Evolutionary conservation across 2,888 invertebrate genomes (phyloP).

Genomic region (Phrixothrix hirtus): DNA sequence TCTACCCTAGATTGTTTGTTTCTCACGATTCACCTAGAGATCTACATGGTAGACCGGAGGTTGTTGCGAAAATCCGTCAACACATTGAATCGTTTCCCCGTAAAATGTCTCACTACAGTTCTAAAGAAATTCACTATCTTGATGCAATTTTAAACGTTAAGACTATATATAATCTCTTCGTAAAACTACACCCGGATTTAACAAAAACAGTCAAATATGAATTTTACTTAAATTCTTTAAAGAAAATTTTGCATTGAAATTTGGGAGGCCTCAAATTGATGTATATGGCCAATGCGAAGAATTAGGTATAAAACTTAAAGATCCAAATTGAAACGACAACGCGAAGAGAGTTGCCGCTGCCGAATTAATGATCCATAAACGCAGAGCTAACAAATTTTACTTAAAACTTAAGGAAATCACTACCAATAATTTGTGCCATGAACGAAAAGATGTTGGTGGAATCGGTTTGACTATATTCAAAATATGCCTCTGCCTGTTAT

Average conservation of each 20-base stretch:
- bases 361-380: conserved; percentile 33
- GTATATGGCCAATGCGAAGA: conserved; percentile 29
- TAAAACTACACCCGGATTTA: conserved; percentile 33
- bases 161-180: conserved; percentile 38
- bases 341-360: conserved; percentile 31
- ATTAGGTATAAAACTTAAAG: conserved; percentile 27
- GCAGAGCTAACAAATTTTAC: conserved; percentile 34
- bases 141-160: conserved; percentile 36
- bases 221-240: conserved; percentile 36
- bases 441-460: conserved; percentile 22
- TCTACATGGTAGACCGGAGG: too few relatives aligned
- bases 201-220: conserved; percentile 34
- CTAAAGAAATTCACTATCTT: conserved; percentile 34
- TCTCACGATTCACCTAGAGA: too few relatives aligned
- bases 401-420: conserved; percentile 26
- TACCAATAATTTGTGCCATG: conserved; percentile 21
- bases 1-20: too few relatives aligned
- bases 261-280: conserved; percentile 36
- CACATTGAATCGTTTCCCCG: conserved; percentile 4
- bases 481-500: conserved; percentile 36
- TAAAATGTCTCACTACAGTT: conserved; percentile 33
- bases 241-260: conserved; percentile 35
- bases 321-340: conserved; percentile 22
- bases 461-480: conserved; percentile 37
- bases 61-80: too few relatives aligned